phyloP scores from a whole-genome alignment of 2,797 vertebrate species.

The Intellagama lesueurii region DNA sequence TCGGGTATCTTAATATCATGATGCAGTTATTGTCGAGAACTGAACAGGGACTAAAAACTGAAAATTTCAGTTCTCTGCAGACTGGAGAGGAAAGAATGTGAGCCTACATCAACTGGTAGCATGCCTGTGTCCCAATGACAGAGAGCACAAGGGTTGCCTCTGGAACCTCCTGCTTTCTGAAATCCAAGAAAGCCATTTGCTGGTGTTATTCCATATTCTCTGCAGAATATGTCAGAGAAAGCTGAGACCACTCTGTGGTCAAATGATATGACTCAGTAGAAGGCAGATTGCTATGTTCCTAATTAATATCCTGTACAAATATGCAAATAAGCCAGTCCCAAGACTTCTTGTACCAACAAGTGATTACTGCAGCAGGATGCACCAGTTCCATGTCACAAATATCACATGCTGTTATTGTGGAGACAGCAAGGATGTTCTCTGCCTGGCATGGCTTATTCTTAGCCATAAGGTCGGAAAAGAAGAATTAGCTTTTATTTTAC shows the following conservation, averaged over 20 bases:
- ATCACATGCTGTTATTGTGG: not conserved
- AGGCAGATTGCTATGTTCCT: not conserved
- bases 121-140: not conserved
- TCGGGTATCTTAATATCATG: conserved; percentile 16
- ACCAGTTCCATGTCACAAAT: not conserved
- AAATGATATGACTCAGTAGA: not conserved
- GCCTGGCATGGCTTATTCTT: not conserved
- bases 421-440: not conserved
- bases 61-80: not conserved
- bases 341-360: conserved; percentile 1
- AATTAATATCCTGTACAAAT: not conserved
- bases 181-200: not conserved
- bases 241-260: not conserved
- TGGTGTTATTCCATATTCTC: too few species aligned
- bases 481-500: not conserved
- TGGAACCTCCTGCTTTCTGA: not conserved
- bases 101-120: not conserved
- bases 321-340: not conserved
- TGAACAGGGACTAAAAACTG: conserved; percentile 12
- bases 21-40: conserved; percentile 16
- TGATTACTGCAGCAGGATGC: not conserved
- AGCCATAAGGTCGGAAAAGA: not conserved
- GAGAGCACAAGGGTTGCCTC: not conserved
- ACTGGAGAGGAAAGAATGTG: not conserved
- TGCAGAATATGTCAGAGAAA: too few species aligned